Evolutionary conservation across 2,113 vertebrate genomes (phyloP), one percentile per base, ranked within the genome.

Genomic region (Cryptotis parvus): DNA sequence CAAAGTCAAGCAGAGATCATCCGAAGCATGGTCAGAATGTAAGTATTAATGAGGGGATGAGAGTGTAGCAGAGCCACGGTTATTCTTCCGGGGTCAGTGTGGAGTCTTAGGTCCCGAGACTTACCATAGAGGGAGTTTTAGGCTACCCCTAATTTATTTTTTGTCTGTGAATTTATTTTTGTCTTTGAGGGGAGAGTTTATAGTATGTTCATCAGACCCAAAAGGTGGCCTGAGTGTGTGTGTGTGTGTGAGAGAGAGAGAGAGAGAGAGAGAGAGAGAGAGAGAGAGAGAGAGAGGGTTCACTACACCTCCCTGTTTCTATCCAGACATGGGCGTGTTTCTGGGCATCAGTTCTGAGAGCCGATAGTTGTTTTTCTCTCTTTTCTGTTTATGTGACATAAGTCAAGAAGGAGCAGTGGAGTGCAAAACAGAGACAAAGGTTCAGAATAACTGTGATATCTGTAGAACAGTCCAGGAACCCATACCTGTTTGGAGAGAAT

Each of bases 1-100:
- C 83, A 87, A 92, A 87, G 81, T 61, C 24, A 89, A 82, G 83
- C 31, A 74, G 35, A 63, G 74, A 20, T 24, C 31, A 81, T 45
- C 43, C 80, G 33, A 83, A 63, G 6, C 14, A 37, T 9, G 45
- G 27, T 45, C 58, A 69, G 61, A 45, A 26, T 41, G 58, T 33
- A 84, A 35, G 22, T 31, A 76, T 75, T 52, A 49, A 55, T 5
- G 39, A 33, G 76, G 33, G 29, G 35, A 52, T 35, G 86, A 55
- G 61, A 84, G 79, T 52, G 29, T 68, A 79, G 66, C 37, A 65
- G 39, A 70, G 45, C 39, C 6, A 22, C 78, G 22, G 31, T 29
- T n/a, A 20, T 49, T 49, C 3, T 45, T 2, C 1, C 49, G n/a
- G 15, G 27, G 4, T 66, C 70, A 41, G 78, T 92, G 24, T 5